Evolutionary conservation across 2,888 invertebrate species (phyloP), one percentile per base, ranked within the genome.

Genomic region (Calephelis perditalis): DNA sequence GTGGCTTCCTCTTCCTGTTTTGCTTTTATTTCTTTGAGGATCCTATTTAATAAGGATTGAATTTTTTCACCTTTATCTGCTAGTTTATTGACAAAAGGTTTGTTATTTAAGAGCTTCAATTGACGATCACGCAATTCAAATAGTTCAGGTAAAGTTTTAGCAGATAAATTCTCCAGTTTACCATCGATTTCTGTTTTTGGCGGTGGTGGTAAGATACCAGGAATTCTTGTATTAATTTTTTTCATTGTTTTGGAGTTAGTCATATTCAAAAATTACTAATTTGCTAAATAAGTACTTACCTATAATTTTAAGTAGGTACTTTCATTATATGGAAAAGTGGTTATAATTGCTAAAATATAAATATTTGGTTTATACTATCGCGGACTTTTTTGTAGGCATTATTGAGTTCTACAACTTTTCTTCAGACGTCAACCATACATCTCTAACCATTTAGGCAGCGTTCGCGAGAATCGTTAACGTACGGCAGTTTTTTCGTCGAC

Each of bases 51-150:
- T 57, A 92, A 91, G 8, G 71, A 70, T 65, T 79, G 77, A 62
- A 94, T 91, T 78, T 92, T 93, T 35, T 81, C 84, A 36, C 94
- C 94, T 73, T 92, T 93, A 69, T 94, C 94, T 0, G 91, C 80
- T 60, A 94, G 78, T 73, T 89, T 93, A 1, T 72, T 76, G 45
- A 92, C 77, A 66, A 94, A 93, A 43, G 66, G 64, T 67, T 92
- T 93, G 70, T 89, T 88, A 56, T 75, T 79, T 11, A 93, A 72
- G 45, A 93, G 78, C 75, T 92, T 92, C 52, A 86, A 69, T 73
- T 93, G 93, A 52, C 93, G 85, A 57, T 91, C 87, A 57, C 91
- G 77, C 44, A 93, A 75, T 70, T 93, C 93, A 44, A 79, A 58
- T 37, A 93, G 76, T 74, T 93, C 92, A 47, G 81, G 71, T 63